Evolutionary conservation across 2,113 vertebrate genomes (phyloP).

Genomic region (Ploceus nigricollis): DNA sequence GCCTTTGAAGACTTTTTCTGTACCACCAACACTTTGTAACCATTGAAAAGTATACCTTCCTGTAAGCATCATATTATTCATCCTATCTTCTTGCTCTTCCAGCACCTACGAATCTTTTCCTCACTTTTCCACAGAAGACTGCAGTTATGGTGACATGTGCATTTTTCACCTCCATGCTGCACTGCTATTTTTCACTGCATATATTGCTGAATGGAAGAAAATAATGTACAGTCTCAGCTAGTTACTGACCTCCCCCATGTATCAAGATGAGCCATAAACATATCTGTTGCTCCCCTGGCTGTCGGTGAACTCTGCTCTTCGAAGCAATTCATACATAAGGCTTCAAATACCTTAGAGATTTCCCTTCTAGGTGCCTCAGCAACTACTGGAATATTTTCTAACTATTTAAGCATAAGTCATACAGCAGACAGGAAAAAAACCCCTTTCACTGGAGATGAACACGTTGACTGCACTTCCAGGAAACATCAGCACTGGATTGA

Average conservation of each 20-base stretch:
- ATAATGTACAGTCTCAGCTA: slow-evolving; percentile 27
- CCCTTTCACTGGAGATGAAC: neutral
- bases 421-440: neutral
- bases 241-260: slow-evolving; percentile 15
- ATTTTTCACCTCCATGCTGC: slow-evolving; percentile 16
- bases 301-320: neutral
- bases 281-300: slow-evolving; percentile 23
- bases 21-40: neutral
- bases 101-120: neutral
- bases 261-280: slow-evolving; percentile 36
- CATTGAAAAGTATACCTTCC: neutral
- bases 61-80: neutral
- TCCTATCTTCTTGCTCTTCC: neutral
- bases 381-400: neutral
- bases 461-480: neutral
- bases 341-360: neutral
- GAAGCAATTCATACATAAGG: slow-evolving; percentile 5
- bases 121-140: neutral
- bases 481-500: neutral
- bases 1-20: neutral
- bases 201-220: slow-evolving; percentile 45
- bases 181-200: slow-evolving; percentile 8
- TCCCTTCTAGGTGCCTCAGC: neutral
- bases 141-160: neutral
- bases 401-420: neutral